A percentile compares a stretch with the other conserved stretches of the same genome.
These are phyloP conservation scores for Plusia festucae DNA, from an alignment of 2,888 invertebrate species.

Conservation along the genomic window DNA sequence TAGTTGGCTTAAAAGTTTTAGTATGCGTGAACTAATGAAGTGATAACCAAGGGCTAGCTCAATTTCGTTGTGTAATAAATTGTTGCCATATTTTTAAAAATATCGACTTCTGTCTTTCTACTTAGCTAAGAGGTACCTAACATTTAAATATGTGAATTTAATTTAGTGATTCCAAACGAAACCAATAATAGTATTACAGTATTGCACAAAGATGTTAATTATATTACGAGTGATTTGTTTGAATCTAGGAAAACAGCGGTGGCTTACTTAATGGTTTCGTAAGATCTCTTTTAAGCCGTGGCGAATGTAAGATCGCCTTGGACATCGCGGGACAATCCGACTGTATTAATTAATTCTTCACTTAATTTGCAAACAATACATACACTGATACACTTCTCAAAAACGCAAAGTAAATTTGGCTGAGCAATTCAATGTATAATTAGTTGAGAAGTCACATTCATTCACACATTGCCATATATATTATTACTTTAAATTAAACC, in stretches of 20 bases:
- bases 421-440: conserved; percentile 21
- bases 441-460: background rate
- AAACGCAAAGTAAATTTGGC: conserved; percentile 28
- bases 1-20: conserved; percentile 70
- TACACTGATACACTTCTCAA: conserved; percentile 30
- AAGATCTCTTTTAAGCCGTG: conserved; percentile 62
- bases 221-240: conserved; percentile 27
- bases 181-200: background rate
- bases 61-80: conserved; percentile 50
- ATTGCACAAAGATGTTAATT: conserved; percentile 26
- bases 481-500: too few relatives aligned
- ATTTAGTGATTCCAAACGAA: conserved; percentile 15
- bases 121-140: background rate
- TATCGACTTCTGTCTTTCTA: conserved; percentile 17
- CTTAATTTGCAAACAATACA: conserved; percentile 42
- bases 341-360: conserved; percentile 60
- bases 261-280: conserved; percentile 68
- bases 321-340: conserved; percentile 54
- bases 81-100: conserved; percentile 62
- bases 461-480: conserved; percentile 1
- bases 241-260: conserved; percentile 40
- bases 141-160: conserved; percentile 14
- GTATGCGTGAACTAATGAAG: conserved; percentile 59
- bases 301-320: conserved; percentile 65
- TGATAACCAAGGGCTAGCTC: conserved; percentile 42